Percentiles rank a stretch among this genome's conserved stretches.
These are phyloP conservation scores for Belgica antarctica DNA, from an alignment of 2,888 invertebrate genomes.

Conservation along the genomic window DNA sequence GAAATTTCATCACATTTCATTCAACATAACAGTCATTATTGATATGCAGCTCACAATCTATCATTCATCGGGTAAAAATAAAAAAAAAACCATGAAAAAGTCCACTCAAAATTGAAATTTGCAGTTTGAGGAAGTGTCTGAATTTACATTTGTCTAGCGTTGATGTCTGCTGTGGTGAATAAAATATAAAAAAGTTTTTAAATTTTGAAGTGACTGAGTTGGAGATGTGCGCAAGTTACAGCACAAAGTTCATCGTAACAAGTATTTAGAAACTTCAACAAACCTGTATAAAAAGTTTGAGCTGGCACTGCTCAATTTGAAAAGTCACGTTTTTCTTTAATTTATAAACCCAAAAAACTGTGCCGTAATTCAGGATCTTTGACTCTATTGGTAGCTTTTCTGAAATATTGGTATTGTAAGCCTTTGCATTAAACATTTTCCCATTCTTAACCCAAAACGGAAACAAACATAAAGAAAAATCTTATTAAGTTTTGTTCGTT, in stretches of 20 bases:
- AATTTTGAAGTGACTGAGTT: no score
- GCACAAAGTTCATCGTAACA: not conserved
- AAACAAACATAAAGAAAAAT: conserved; percentile 29
- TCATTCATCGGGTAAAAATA: not conserved
- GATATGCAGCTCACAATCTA: not conserved
- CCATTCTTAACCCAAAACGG: not conserved
- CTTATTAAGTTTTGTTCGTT: conserved; percentile 30
- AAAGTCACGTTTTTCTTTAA: no score
- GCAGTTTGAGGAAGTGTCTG: conserved; percentile 26
- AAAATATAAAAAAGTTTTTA: not conserved
- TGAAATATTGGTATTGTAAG: conserved; percentile 23
- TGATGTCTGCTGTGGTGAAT: not conserved
- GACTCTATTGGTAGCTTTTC: not conserved
- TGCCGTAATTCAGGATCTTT: conserved; percentile 15
- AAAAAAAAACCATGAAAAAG: conserved; percentile 5
- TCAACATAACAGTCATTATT: no score
- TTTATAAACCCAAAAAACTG: no score
- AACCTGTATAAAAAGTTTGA: no score
- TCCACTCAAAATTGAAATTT: conserved; percentile 26
- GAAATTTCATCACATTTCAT: no score
- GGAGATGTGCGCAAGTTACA: not conserved
- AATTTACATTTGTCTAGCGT: conserved; percentile 27
- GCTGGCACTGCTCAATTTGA: no score
- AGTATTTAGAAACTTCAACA: no score
- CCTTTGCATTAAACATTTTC: conserved; percentile 33